These are phyloP conservation scores for Limnephilus auricula DNA, from an alignment of 2,888 invertebrate species.

Conservation along the genomic window DNA sequence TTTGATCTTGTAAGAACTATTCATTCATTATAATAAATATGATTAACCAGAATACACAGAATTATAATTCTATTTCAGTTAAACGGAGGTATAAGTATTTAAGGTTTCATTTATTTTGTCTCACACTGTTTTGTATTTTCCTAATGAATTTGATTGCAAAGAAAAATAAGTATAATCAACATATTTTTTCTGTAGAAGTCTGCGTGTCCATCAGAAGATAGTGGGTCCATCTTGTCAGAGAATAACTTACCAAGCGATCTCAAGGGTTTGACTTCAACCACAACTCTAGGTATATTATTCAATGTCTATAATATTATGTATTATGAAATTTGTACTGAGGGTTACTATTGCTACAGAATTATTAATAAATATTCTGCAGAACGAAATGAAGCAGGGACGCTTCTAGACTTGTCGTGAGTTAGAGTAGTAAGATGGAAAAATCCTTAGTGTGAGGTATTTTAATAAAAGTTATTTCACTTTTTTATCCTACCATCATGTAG, in stretches of 20 bases:
- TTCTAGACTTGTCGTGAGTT: too few species aligned
- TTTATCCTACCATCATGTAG: too few species aligned
- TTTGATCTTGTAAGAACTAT: background rate
- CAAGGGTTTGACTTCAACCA: constrained; percentile 19
- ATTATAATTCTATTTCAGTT: background rate
- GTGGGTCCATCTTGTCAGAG: constrained; percentile 20
- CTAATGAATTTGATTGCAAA: background rate
- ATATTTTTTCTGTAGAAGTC: constrained; percentile 24
- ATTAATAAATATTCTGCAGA: too few species aligned
- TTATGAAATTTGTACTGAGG: too few species aligned
- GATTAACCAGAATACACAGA: background rate
- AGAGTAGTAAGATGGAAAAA: too few species aligned
- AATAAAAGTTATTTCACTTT: too few species aligned
- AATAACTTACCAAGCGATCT: background rate
- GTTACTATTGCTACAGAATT: too few species aligned
- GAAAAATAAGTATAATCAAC: background rate
- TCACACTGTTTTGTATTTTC: constrained; percentile 8
- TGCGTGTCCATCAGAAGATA: constrained; percentile 37
- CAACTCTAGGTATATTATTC: constrained; percentile 30
- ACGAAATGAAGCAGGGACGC: too few species aligned
- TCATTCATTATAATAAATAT: background rate
- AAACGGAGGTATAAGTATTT: background rate
- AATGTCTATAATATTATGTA: too few species aligned
- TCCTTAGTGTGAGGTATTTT: too few species aligned
- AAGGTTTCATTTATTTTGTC: background rate